Percentiles rank a stretch among this genome's conserved stretches.
phyloP scores from a whole-genome alignment of 2,113 vertebrate species.

The Neolamprologus devosi region DNA sequence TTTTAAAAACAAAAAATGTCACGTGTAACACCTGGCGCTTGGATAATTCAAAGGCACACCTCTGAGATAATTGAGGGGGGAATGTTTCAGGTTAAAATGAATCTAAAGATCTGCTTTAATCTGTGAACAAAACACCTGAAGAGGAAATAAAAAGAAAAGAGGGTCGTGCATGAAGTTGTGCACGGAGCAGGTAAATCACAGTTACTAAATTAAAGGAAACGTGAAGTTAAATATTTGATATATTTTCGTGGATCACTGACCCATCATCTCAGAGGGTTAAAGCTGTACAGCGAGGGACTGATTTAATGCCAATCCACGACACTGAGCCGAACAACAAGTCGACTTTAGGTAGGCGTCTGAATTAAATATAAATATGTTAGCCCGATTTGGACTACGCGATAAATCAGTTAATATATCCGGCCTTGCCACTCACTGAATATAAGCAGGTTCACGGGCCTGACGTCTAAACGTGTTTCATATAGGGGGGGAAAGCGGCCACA shows the following conservation, averaged over 20 bases:
- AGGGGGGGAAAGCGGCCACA: constrained; percentile 2
- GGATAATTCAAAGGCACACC: background rate
- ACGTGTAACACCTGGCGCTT: background rate
- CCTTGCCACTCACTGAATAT: constrained; percentile 8
- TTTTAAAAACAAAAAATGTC: accelerated
- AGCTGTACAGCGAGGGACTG: background rate
- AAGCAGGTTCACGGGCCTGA: constrained; percentile 3
- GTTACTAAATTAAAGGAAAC: background rate
- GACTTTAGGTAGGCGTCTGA: background rate
- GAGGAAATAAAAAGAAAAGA: background rate
- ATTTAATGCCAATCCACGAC: constrained; percentile 26
- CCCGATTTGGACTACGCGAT: background rate
- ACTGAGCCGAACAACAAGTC: background rate
- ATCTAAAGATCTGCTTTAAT: background rate
- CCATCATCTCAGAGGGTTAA: constrained; percentile 22
- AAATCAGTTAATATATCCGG: constrained; percentile 2
- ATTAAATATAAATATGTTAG: background rate
- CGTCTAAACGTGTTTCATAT: background rate
- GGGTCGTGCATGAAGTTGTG: background rate
- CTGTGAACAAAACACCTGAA: background rate
- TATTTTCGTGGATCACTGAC: background rate
- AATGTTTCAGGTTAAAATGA: background rate
- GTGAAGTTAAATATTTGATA: background rate
- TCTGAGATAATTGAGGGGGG: background rate
- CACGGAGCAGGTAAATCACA: background rate